Base-by-base conservation (phyloP, 2,888 invertebrate genomes). In the Hartigia nigra region DNA sequence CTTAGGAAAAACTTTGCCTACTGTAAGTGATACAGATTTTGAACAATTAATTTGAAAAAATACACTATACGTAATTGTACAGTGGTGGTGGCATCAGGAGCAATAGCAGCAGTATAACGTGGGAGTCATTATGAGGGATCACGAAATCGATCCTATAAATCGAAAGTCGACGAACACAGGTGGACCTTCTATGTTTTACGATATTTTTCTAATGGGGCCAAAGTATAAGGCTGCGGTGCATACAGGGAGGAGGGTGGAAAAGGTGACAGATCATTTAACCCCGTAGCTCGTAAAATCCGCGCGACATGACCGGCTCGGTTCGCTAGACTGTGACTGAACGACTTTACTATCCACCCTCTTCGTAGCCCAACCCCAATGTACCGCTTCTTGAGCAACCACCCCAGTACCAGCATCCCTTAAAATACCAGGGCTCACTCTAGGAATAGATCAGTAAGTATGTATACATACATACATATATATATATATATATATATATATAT, bases 261-360 rank as follows among this genome's bases (percentile, higher is more conserved):
- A 87, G 86, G 86, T 87, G 87, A 88, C 88, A 88, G 88, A 88
- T 89, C 88, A 88, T 88, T 89, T 88, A 88, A 87, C 88, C 86
- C 86, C 79, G 84, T 86, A 78, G 80, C 84, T 88, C 89, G 89
- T 89, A 89, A 89, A 89, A 87, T 69, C 76, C 78, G 80, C 78
- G 74, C 31, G 78, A 79, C 79, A 80, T 78, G 79, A 79, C 77
- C 80, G 76, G 72, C 80, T 81, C 84, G 82, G 84, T 77, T 86
- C 84, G 86, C 84, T 87, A 88, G 87, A 88, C 87, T 86, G 87
- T 86, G 85, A 86, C 86, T 85, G 85, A 85, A 74, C 81, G 74
- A 78, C 76, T 78, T 78, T 78, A 78, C 78, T 74, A 76, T 74
- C 76, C 76, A 72, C 35, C 74, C n/a, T 75, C 14, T 32, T 34